phyloP scores from a whole-genome alignment of 2,888 invertebrate species.

The Drosophila sordidula region DNA sequence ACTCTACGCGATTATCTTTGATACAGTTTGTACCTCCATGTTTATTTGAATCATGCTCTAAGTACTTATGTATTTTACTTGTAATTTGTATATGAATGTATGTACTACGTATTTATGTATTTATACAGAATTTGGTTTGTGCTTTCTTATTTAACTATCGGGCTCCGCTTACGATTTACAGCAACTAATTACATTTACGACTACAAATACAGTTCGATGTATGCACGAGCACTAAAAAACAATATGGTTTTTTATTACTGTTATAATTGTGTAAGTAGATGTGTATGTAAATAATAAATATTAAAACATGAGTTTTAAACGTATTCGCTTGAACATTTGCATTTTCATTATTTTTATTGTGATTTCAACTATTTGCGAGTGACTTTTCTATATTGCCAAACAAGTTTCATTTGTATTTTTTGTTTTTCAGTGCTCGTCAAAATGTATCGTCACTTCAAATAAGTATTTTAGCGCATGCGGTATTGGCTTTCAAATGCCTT shows the following conservation, averaged over 20 bases:
- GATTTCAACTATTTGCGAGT: neutral
- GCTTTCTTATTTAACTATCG: constrained; percentile 57
- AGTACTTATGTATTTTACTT: neutral
- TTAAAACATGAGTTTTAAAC: constrained; percentile 16
- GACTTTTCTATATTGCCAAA: neutral
- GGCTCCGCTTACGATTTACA: constrained; percentile 15
- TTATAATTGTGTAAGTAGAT: constrained; percentile 14
- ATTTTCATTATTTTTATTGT: constrained; percentile 3
- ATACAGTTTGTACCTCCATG: neutral
- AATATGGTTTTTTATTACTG: constrained; percentile 6
- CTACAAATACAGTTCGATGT: constrained; percentile 54
- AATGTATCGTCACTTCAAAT: neutral
- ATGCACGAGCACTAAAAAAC: constrained; percentile 39
- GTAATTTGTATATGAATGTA: constrained; percentile 7
- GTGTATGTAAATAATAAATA: constrained; percentile 7
- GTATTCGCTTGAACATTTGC: neutral
- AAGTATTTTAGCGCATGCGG: neutral
- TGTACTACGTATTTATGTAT: constrained; percentile 8
- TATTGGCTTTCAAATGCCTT: constrained; percentile 4
- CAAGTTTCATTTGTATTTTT: neutral
- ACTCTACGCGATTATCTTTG: too few species aligned
- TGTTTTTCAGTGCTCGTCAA: neutral
- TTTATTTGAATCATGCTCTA: neutral
- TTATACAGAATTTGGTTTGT: constrained; percentile 67
- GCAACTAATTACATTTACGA: constrained; percentile 33